Evolutionary conservation across 2,113 vertebrate species (phyloP), one percentile per base, ranked within the genome.

Genomic region (Trachemys scripta): DNA sequence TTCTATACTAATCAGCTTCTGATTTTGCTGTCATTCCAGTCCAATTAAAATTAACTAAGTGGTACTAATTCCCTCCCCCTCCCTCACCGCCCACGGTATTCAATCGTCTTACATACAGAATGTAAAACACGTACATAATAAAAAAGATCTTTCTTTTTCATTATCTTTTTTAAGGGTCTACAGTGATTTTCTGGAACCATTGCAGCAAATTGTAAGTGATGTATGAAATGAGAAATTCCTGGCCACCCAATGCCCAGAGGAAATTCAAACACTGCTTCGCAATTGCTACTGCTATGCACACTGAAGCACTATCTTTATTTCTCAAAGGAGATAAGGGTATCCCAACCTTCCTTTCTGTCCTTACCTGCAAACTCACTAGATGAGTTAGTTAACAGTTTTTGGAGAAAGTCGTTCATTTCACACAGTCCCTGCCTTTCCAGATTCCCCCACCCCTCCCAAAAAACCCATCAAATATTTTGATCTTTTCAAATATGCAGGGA

Each of bases 191-290:
- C 27, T 62, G 82, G 86, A 84, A 10, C 2, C 38, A 7, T 27
- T 72, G 54, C 5, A 85, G 53, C 25, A 69, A 79, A 81, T 80
- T 35, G 0, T 62, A 83, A 85, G 2, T 35, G 25, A 81, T 83
- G 17, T 6, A 45, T 89, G 47, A 95, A 93, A 93, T 1, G 4
- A 56, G 45, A 45, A 29, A 25, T 82, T 90, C 82, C 82, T 87
- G 54, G 10, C 10, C 4, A 75, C 11, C 10, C 80, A 85, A 62
- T 79, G 2, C 17, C 11, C 14, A 50, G 54, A 62, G 90, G 4
- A 17, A 49, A 83, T 47, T 2, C 4, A 49, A 85, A 57, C 42
- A 19, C 8, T 83, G 12, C 11, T 78, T 35, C 56, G 54, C 76
- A 88, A 57, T 1, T 79, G 3, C 27, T 25, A 24, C 16, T 13